phyloP scores from a whole-genome alignment of 2,888 invertebrate species.

The Epistrophe grossulariae region DNA sequence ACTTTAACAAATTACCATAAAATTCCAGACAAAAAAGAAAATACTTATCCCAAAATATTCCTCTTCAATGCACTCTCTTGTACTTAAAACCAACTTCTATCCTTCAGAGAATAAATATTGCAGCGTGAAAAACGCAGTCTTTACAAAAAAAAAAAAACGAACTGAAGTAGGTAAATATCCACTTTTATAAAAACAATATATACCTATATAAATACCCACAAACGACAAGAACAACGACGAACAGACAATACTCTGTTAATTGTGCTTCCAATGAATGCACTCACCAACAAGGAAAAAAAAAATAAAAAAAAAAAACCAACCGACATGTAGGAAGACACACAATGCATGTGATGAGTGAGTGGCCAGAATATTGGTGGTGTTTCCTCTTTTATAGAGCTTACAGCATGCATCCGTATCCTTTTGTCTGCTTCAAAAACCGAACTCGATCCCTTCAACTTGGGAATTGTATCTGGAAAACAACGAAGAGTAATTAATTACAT shows the following conservation, averaged over 20 bases:
- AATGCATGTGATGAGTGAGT: conserved; percentile 37
- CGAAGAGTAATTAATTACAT: conserved; percentile 49
- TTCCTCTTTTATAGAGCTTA: not conserved
- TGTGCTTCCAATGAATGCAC: conserved; percentile 55
- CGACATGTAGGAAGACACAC: conserved; percentile 11
- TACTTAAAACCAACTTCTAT: conserved; percentile 17
- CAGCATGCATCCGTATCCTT: conserved; percentile 13
- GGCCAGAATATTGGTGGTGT: conserved; percentile 20
- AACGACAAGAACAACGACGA: conserved; percentile 19
- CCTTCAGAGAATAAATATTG: conserved; percentile 17
- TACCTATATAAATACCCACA: conserved; percentile 14
- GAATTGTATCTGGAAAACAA: conserved; percentile 1
- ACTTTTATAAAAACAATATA: not conserved
- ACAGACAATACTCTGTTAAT: conserved; percentile 68
- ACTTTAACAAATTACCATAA: conserved; percentile 28
- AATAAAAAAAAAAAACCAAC: not conserved
- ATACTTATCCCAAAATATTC: conserved; percentile 20
- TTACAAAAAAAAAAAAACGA: not conserved
- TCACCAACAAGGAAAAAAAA: conserved; percentile 6
- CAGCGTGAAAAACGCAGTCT: conserved; percentile 8
- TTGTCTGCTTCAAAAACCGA: conserved; percentile 10
- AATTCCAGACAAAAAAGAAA: not conserved
- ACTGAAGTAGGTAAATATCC: not conserved
- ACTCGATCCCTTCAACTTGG: conserved; percentile 26
- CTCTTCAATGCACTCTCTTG: conserved; percentile 26